Percentiles rank a stretch among this genome's conserved stretches.
phyloP scores from a whole-genome alignment of 2,888 invertebrate genomes.

The Stenotaenia linearis region DNA sequence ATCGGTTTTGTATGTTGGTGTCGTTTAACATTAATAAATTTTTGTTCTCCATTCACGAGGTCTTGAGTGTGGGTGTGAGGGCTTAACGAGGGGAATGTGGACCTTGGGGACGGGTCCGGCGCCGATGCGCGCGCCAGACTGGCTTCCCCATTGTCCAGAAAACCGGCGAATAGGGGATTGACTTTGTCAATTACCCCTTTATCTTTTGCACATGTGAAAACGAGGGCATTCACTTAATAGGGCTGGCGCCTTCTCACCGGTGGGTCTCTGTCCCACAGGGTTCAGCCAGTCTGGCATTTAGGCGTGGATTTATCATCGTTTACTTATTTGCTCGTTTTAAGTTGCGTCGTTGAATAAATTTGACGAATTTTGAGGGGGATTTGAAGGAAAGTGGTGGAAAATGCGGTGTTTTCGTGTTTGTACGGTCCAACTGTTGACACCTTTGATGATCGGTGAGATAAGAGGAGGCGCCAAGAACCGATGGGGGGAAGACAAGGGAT shows the following conservation, averaged over 20 bases:
- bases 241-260: neutral
- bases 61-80: neutral
- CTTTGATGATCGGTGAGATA: neutral
- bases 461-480: neutral
- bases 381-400: neutral
- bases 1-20: neutral
- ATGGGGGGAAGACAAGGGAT: neutral
- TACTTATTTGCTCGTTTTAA: neutral
- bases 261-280: neutral
- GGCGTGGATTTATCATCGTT: neutral
- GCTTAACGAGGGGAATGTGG: neutral
- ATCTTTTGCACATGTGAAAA: conserved; percentile 21
- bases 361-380: no score
- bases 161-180: neutral
- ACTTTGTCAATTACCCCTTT: conserved; percentile 12
- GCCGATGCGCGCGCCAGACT: conserved; percentile 24
- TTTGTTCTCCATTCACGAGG: neutral
- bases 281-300: neutral
- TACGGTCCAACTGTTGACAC: neutral
- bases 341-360: neutral
- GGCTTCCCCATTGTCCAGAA: conserved; percentile 8
- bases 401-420: neutral
- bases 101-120: neutral
- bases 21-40: neutral
- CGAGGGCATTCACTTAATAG: conserved; percentile 7